A percentile compares a stretch with the other conserved stretches of the same genome.
Evolutionary conservation across 2,113 vertebrate species (phyloP).

Genomic region (Eubucco bourcierii): DNA sequence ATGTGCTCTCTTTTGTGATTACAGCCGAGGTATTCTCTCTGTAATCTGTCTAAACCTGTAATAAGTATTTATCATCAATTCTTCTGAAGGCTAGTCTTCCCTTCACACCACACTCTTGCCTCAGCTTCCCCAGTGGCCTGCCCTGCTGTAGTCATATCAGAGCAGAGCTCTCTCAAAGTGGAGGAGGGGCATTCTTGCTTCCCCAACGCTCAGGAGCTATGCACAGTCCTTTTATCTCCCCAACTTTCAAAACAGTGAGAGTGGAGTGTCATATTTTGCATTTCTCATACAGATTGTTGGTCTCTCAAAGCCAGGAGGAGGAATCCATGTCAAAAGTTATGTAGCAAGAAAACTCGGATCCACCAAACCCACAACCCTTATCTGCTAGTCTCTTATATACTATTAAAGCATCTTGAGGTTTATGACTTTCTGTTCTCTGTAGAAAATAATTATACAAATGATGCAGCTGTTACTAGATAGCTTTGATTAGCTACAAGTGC

Average conservation of each 20-base stretch:
- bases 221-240: neutral
- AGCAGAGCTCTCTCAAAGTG: neutral
- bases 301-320: neutral
- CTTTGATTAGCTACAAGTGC: neutral
- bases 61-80: neutral
- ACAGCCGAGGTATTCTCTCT: neutral
- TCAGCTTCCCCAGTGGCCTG: neutral
- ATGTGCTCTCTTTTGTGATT: neutral
- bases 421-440: neutral
- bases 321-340: neutral
- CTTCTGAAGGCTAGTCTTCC: neutral
- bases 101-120: neutral
- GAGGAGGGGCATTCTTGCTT: neutral
- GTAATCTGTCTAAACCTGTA: neutral
- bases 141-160: neutral
- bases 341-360: neutral
- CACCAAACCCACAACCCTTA: neutral
- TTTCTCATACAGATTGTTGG: neutral
- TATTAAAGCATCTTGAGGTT: neutral
- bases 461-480: neutral
- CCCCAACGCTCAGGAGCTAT: neutral
- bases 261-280: neutral
- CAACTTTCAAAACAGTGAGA: neutral
- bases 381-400: neutral
- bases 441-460: neutral